Evolutionary conservation across 2,113 vertebrate species (phyloP).

Genomic region (Syngnathus floridae): DNA sequence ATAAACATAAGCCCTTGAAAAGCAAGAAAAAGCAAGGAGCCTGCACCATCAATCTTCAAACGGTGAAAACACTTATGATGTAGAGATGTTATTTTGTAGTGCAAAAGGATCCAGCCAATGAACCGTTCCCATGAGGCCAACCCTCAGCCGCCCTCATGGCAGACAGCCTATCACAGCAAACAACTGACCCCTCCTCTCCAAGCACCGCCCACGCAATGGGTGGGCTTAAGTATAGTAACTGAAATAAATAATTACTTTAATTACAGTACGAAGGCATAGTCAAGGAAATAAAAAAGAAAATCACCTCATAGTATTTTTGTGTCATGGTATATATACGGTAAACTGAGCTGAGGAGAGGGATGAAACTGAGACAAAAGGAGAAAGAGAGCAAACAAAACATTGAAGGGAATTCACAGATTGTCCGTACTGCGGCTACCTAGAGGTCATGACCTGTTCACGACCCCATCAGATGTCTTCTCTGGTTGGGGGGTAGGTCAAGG

Average conservation of each 20-base stretch:
- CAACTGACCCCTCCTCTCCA: conserved; percentile 61
- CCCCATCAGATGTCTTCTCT: conserved; percentile 88
- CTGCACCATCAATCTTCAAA: conserved; percentile 54
- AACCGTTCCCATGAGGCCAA: conserved; percentile 55
- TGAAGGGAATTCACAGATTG: conserved; percentile 11
- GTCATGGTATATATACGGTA: conserved; percentile 7
- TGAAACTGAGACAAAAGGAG: conserved; percentile 9
- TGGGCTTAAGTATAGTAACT: conserved; percentile 55
- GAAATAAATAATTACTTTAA: conserved; percentile 12
- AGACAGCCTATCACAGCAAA: conserved; percentile 67
- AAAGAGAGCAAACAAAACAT: conserved; percentile 28
- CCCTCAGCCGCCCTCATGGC: conserved; percentile 55
- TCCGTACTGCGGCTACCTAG: conserved; percentile 78
- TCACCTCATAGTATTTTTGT: conserved; percentile 6
- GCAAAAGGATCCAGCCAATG: conserved; percentile 61
- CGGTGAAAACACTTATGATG: conserved; percentile 9
- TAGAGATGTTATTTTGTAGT: conserved; percentile 59
- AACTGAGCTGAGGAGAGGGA: conserved; percentile 14
- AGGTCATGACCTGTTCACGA: conserved; percentile 91
- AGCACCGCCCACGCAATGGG: conserved; percentile 62
- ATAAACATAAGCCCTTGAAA: conserved; percentile 35
- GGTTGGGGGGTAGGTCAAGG: conserved; percentile 55
- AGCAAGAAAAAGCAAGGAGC: conserved; percentile 42
- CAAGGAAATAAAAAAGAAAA: conserved; percentile 10
- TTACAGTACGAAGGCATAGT: conserved; percentile 17